A percentile compares a stretch with the other conserved stretches of the same genome.
Conservation (phyloP, 2,113 vertebrate species). For the Perccottus glenii region DNA sequence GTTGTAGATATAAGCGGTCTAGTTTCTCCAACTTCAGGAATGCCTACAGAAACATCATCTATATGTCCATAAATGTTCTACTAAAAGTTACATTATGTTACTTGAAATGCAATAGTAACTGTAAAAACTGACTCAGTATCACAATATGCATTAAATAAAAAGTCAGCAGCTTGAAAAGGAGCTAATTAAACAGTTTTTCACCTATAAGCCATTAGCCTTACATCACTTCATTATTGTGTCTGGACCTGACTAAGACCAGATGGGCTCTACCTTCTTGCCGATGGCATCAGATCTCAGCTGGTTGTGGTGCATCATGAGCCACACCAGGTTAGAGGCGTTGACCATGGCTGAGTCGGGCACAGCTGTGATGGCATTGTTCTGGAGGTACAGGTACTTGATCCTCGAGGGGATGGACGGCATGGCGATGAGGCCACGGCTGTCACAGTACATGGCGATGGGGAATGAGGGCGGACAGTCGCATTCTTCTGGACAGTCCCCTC, state of each 20-base stretch:
- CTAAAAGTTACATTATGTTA: too few relatives aligned
- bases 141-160: not conserved
- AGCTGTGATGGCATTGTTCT: slow-evolving; percentile 88
- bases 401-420: slow-evolving; percentile 88
- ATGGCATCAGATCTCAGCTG: slow-evolving; percentile 85
- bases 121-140: not conserved
- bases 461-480: slow-evolving; percentile 93
- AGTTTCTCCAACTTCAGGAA: slow-evolving; percentile 85
- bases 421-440: slow-evolving; percentile 86
- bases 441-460: slow-evolving; percentile 93
- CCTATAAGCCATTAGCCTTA: slow-evolving; percentile 1
- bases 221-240: slow-evolving; percentile 3
- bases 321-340: slow-evolving; percentile 90
- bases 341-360: slow-evolving; percentile 87
- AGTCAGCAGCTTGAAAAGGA: not conserved
- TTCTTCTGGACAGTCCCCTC: slow-evolving; percentile 85
- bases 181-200: not conserved
- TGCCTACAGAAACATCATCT: slow-evolving; percentile 56
- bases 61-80: too few relatives aligned
- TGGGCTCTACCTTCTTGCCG: slow-evolving; percentile 74
- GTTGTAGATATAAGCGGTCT: slow-evolving; percentile 90
- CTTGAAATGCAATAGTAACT: too few relatives aligned
- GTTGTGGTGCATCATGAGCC: slow-evolving; percentile 93
- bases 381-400: slow-evolving; percentile 95
- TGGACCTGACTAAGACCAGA: slow-evolving; percentile 9